Percentiles rank a stretch among this genome's conserved stretches.
These are phyloP conservation scores for Yoshiicerus persimilis DNA, from an alignment of 1,140 invertebrate species.

Conservation along the genomic window DNA sequence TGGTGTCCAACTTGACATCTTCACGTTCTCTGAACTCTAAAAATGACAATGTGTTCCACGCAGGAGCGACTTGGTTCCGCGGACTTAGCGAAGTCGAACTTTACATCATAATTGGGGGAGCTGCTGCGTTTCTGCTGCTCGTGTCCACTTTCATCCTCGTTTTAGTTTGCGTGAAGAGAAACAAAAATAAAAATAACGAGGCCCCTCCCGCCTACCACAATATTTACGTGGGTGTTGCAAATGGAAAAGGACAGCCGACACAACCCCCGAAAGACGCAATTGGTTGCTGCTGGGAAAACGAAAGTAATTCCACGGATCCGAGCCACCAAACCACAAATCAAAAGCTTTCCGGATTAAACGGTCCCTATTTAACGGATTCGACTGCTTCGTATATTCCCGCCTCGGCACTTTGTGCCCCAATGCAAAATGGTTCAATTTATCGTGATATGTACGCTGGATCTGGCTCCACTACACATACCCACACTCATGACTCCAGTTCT, in stretches of 20 bases:
- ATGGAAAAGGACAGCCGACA: conserved; percentile 35
- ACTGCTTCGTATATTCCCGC: conserved; percentile 46
- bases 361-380: conserved; percentile 30
- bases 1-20: conserved; percentile 46
- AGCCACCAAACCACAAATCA: conserved; percentile 14
- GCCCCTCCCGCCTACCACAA: conserved; percentile 50
- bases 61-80: conserved; percentile 47
- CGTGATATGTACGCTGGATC: conserved; percentile 46
- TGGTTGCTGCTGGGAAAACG: conserved; percentile 49
- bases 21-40: conserved; percentile 41
- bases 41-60: conserved; percentile 46
- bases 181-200: conserved; percentile 41
- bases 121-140: conserved; percentile 47
- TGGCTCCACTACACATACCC: conserved; percentile 28
- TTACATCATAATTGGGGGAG: conserved; percentile 50
- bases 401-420: conserved; percentile 46
- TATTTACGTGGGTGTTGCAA: conserved; percentile 46
- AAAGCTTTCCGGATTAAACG: conserved; percentile 27
- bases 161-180: conserved; percentile 43
- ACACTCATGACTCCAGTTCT: conserved; percentile 46
- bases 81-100: conserved; percentile 47
- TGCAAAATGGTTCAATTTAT: conserved; percentile 39
- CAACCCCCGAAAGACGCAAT: conserved; percentile 32
- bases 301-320: conserved; percentile 28
- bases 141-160: conserved; percentile 49